A percentile compares a stretch with the other conserved stretches of the same genome.
phyloP scores from a whole-genome alignment of 92 coral and sea anemone genomes.

The Phenganax stokvisi region DNA sequence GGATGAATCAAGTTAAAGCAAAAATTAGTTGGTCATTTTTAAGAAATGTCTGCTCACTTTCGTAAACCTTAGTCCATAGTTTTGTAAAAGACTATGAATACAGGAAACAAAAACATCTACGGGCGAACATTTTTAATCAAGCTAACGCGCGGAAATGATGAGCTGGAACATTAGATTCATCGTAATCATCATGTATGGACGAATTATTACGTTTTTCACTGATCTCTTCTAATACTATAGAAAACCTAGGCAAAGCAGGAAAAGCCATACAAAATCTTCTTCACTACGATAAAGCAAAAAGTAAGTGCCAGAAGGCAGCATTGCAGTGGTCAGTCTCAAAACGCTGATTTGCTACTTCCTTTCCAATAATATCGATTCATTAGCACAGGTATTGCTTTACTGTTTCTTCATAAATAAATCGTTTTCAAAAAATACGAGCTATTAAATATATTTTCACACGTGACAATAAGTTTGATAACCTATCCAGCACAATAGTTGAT shows the following conservation, averaged over 20 bases:
- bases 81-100: too few relatives aligned
- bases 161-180: not conserved
- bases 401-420: not conserved
- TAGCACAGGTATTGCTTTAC: not conserved
- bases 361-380: too few relatives aligned
- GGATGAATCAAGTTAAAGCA: too few relatives aligned
- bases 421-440: not conserved
- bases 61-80: too few relatives aligned
- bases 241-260: conserved; percentile 89
- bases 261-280: conserved; percentile 71
- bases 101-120: too few relatives aligned
- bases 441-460: too few relatives aligned
- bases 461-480: too few relatives aligned
- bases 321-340: not conserved
- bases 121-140: too few relatives aligned
- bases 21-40: too few relatives aligned
- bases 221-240: conserved; percentile 34
- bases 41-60: too few relatives aligned
- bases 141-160: not conserved
- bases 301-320: not conserved
- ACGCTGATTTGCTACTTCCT: not conserved
- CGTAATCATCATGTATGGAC: not conserved
- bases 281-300: conserved; percentile 22
- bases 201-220: too few relatives aligned
- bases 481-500: too few relatives aligned